Base-by-base conservation (phyloP, 2,797 vertebrate genomes). In the Melanogrammus aeglefinus region DNA sequence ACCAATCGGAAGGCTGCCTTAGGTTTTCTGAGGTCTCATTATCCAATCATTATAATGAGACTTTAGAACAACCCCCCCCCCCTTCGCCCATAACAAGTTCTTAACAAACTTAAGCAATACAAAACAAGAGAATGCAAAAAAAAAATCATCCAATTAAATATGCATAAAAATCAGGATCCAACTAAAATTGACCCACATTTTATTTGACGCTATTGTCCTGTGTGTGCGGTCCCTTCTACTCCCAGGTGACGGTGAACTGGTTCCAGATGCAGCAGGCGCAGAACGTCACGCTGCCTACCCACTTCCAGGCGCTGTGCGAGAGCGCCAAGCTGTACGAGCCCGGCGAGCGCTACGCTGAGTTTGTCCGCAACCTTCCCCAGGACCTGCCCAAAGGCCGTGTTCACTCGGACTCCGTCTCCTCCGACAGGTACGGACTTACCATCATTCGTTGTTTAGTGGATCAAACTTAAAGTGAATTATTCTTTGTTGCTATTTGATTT, bases 191-290 rank as follows among this genome's bases (percentile, higher is more conserved):
- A 51, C 47, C 18, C 47, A 7, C 35, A 36, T 36, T 7, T 36
- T 36, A 36, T 36, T 6, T 36, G 35, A 63, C 8, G 4, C 18
- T 57, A 31, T 31, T 31, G 18, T 63, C 51, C 8, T 63, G 21
- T n/a, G 18, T 24, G 6, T 24, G 21, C 6, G 51, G 51, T 6
- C 51, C 51, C 21, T 75, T 69, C 33, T 35, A 35, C 35, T 44
- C 69, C 14, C 75, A 99, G 98, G 97, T 96, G 90, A 97, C 97
- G 0, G 97, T 99, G 82, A 99, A 99, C 92, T 95, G 98, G 92
- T 98, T 98, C 91, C 97, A 99, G 90, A 95, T 98, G 94, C 97
- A 98, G 87, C 97, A 98, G 6, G 88, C 93, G 0, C 97, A 97
- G 88, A 94, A 92, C 18, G 93, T 94, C 27, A 95, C 95, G 5